Evolutionary conservation across 2,888 invertebrate genomes (phyloP), one percentile per base, ranked within the genome.

Genomic region (Amblyteles armatorius): DNA sequence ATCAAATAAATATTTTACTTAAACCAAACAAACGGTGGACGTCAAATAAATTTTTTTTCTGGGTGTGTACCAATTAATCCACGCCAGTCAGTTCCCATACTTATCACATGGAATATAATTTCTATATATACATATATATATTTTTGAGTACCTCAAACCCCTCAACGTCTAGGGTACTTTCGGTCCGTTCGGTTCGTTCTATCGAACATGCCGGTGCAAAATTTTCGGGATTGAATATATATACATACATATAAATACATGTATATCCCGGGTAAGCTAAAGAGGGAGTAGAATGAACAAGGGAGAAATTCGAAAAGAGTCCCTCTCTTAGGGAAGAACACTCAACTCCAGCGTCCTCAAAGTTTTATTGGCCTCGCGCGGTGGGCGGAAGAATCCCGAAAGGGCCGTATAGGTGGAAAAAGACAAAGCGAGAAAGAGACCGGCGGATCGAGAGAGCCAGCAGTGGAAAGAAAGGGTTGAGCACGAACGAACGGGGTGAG

Each of bases 301-400:
- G 55, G 55, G 76, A 73, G 55, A 65, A 50, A 63, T 50, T 63
- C 76, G 44, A 88, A 83, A 83, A 85, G 82, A 84, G 82, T 78
- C 79, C 69, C 82, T 86, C 85, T 88, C 88, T 86, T 83, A 73
- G 82, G 82, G 82, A 86, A 87, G 87, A 86, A 87, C 86, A 88
- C 87, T 88, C 86, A 79, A 87, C 85, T 85, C 80, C 74, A 76
- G 81, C 86, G 85, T 80, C 84, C 87, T 86, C 84, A 89, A 89
- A 88, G 85, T 88, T 88, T 88, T 88, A 88, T 88, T 88, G 86
- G 87, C 87, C 88, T 81, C 81, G 85, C 85, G 87, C 85, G 87
- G 84, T 82, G 85, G 82, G 83, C 77, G 87, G 84, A 79, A 84
- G 86, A 82, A 50, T 44, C 50, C 55, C 60, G 71, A 69, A 69